These are phyloP conservation scores for Siphonodentalium dalli DNA, from an alignment of 2,888 invertebrate genomes.

Conservation along the genomic window DNA sequence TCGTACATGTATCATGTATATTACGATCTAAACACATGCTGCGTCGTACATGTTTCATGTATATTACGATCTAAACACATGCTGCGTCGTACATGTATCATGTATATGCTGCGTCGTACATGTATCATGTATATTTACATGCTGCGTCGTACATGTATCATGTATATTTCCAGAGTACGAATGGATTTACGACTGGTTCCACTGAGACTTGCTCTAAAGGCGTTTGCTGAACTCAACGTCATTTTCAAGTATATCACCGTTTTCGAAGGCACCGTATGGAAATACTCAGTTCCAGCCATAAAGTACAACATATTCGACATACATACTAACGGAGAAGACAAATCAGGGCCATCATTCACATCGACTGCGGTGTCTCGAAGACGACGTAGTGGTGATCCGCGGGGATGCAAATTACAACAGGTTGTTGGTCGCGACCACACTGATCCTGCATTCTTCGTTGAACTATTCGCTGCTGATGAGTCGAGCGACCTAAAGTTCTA, in stretches of 20 bases:
- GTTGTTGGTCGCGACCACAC: slow-evolving; percentile 28
- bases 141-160: too few relatives aligned
- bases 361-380: too few relatives aligned
- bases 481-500: slow-evolving; percentile 34
- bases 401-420: slow-evolving; percentile 35
- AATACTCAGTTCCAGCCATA: not conserved
- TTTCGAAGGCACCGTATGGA: not conserved
- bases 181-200: not conserved
- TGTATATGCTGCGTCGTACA: too few relatives aligned
- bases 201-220: not conserved
- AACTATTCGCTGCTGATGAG: slow-evolving; percentile 34
- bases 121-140: too few relatives aligned
- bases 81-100: too few relatives aligned
- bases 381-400: slow-evolving; percentile 12
- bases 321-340: not conserved
- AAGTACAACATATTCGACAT: not conserved
- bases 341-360: not conserved
- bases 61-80: too few relatives aligned
- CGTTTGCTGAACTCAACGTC: not conserved
- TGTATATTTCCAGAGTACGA: too few relatives aligned
- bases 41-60: too few relatives aligned
- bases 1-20: too few relatives aligned
- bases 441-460: slow-evolving; percentile 36
- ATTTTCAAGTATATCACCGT: not conserved
- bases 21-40: too few relatives aligned